Conservation (phyloP, 2,797 vertebrate genomes). For the Orientallactaga sibirica region DNA sequence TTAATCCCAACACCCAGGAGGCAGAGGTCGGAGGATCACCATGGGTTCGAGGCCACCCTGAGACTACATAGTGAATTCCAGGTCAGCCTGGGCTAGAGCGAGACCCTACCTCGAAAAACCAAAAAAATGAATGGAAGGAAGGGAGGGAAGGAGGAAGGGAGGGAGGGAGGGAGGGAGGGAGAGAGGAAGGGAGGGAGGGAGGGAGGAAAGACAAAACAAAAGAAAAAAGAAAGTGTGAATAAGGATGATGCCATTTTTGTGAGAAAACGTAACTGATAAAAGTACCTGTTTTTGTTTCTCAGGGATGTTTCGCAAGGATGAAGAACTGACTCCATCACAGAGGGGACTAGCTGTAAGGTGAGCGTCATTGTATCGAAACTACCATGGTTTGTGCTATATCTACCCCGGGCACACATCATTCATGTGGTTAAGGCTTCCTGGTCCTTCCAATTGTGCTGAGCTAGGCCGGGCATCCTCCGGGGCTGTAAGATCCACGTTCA, state of each 20-base stretch:
- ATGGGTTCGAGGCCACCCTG: too few relatives aligned
- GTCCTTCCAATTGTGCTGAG: neutral
- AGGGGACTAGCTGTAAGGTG: slow-evolving; percentile 96
- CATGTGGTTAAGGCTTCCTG: neutral
- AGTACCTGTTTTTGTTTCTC: slow-evolving; percentile 68
- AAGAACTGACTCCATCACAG: slow-evolving; percentile 93
- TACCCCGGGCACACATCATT: neutral
- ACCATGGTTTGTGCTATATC: rapidly evolving
- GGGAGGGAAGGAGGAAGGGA: too few relatives aligned
- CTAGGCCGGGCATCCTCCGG: rapidly evolving
- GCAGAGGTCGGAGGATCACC: too few relatives aligned
- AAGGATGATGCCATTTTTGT: neutral
- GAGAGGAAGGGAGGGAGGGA: too few relatives aligned
- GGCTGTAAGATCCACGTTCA: too few relatives aligned
- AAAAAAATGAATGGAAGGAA: too few relatives aligned
- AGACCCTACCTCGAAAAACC: too few relatives aligned
- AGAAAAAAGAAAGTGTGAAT: neutral
- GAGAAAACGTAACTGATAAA: neutral
- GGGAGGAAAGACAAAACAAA: too few relatives aligned
- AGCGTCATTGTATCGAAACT: rapidly evolving
- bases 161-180: too few relatives aligned
- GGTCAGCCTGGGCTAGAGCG: too few relatives aligned
- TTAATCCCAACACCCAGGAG: too few relatives aligned
- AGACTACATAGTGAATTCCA: too few relatives aligned
- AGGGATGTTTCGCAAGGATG: slow-evolving; percentile 96